phyloP scores from a whole-genome alignment of 2,113 vertebrate genomes.

The Erythrocercus mccallii region DNA sequence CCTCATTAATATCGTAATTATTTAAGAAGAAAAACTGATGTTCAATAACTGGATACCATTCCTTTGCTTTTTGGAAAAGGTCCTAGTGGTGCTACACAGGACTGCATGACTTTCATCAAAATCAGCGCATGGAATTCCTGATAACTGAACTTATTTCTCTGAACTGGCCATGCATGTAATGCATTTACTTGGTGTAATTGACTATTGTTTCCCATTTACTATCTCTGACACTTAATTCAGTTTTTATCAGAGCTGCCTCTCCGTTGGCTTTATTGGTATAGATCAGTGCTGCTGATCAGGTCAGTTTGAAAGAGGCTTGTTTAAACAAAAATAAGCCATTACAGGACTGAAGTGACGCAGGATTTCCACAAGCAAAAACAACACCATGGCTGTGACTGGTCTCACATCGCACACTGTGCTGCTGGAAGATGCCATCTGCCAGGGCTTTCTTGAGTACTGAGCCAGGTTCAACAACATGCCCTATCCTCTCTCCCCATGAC shows the following conservation, averaged over 20 bases:
- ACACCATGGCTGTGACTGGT: accelerated
- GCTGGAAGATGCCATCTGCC: neutral
- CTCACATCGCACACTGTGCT: neutral
- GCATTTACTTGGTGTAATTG: neutral
- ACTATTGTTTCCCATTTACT: neutral
- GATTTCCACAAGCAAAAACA: neutral
- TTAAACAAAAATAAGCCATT: neutral
- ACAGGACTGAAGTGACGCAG: neutral
- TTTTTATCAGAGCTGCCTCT: neutral
- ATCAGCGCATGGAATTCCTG: neutral
- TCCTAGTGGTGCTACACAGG: neutral
- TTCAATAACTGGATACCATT: neutral
- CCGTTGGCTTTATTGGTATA: neutral
- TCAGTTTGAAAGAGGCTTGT: neutral
- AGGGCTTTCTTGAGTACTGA: neutral
- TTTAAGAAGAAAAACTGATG: neutral
- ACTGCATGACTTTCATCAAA: neutral
- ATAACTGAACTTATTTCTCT: neutral
- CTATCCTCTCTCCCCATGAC: neutral
- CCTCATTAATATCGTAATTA: neutral
- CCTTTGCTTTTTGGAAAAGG: neutral
- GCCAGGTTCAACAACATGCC: neutral
- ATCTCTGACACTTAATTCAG: neutral
- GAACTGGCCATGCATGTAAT: neutral
- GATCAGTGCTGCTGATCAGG: neutral